Evolutionary conservation across 1,140 invertebrate species (phyloP), one percentile per base, ranked within the genome.

Genomic region (Drosophila santomea): DNA sequence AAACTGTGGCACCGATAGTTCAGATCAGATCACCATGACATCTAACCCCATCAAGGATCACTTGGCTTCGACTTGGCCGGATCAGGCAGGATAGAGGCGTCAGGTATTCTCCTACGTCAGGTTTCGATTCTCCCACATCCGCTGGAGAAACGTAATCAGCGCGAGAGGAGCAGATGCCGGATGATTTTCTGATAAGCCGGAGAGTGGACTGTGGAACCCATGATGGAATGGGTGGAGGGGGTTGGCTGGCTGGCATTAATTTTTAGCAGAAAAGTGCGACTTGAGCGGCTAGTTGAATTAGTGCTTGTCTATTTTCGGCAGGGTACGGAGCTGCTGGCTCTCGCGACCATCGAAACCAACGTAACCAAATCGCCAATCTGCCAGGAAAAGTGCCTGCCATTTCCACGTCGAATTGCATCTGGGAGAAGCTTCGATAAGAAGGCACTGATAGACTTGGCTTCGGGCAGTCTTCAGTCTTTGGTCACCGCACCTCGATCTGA

Each of bases 221-320:
- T 62, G 59, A 56, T 23, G 43, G 43, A 17, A 20, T 8, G 72
- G 25, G 12, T 50, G 39, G 35, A 25, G 41, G 39, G 28, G 58
- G 32, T 11, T 32, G 55, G 12, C 57, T 56, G 44, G 52, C 47
- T 35, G 73, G 54, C 62, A 61, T 74, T 72, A 47, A 64, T 55
- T 76, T 88, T 83, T 88, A 77, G 72, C 85, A 76, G 80, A 89
- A 86, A 88, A 88, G 76, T 88, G 35, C 83, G 66, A 83, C 71
- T 76, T 76, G 63, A 74, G 60, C 61, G 60, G 51, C 55, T 45
- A 67, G 43, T 79, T 79, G 57, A 56, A 47, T 88, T 89, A 88
- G 83, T 88, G 63, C 84, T 86, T 41, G 78, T 86, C 81, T 76
- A 88, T 88, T 88, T 88, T 88, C 77, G 83, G 76, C 79, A 80